Conservation (phyloP, 2,888 invertebrate genomes). For the Cryptocephalus primarius region DNA sequence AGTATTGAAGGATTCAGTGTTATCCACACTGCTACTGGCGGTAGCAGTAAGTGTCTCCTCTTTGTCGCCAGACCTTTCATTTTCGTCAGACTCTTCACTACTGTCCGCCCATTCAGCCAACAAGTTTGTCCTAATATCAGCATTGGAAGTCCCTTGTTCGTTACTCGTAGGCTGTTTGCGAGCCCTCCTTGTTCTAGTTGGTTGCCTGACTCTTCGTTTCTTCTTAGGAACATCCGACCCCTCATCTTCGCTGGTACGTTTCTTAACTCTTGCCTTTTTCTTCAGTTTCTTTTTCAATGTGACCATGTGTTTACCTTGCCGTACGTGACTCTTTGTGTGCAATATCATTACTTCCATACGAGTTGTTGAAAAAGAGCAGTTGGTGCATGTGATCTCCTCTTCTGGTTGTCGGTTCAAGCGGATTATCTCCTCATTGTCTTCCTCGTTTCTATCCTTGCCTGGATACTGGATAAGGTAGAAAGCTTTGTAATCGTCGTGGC, state of each 20-base stretch:
- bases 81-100: constrained; percentile 20
- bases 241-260: neutral
- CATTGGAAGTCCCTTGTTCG: neutral
- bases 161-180: neutral
- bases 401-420: constrained; percentile 18
- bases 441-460: constrained; percentile 24
- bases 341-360: constrained; percentile 63
- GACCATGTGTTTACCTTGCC: constrained; percentile 14
- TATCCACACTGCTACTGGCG: too few relatives aligned
- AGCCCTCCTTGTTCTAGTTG: constrained; percentile 1
- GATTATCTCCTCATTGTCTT: constrained; percentile 16
- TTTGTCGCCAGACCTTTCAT: too few relatives aligned
- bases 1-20: neutral
- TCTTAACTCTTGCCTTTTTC: constrained; percentile 1
- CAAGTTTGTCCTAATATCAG: constrained; percentile 56
- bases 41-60: too few relatives aligned
- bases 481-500: constrained; percentile 45
- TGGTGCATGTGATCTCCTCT: constrained; percentile 18
- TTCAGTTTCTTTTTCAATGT: constrained; percentile 2
- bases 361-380: constrained; percentile 46
- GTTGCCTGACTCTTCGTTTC: too few relatives aligned
- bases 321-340: constrained; percentile 58
- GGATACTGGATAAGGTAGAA: constrained; percentile 51
- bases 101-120: constrained; percentile 69
- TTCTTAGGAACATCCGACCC: neutral